These are phyloP conservation scores for Chaetodon trifascialis DNA, from an alignment of 2,113 vertebrate species.

Conservation along the genomic window DNA sequence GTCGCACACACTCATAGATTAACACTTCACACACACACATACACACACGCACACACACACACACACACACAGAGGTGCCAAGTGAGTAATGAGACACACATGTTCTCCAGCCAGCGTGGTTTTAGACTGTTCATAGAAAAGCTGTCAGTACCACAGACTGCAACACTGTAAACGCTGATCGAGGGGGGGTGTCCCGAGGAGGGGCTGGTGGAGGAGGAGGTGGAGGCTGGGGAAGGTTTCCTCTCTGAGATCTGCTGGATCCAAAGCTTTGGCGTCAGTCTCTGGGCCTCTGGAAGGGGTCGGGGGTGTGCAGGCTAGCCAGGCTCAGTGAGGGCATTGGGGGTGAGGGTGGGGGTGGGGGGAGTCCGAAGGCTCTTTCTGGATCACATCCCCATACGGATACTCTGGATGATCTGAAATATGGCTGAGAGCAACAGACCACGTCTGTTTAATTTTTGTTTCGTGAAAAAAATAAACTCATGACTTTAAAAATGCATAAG, in stretches of 20 bases:
- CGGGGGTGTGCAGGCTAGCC: constrained; percentile 37
- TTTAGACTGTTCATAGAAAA: constrained; percentile 80
- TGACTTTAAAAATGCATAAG: no score
- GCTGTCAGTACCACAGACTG: constrained; percentile 77
- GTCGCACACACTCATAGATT: constrained; percentile 38
- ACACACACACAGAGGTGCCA: constrained; percentile 48
- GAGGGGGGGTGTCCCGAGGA: constrained; percentile 4
- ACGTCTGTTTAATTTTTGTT: no score
- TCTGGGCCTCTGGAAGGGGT: constrained; percentile 48
- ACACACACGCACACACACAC: constrained; percentile 30
- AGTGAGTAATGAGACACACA: constrained; percentile 57
- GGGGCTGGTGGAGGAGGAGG: not conserved
- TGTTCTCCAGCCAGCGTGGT: constrained; percentile 54
- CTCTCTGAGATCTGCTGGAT: constrained; percentile 36
- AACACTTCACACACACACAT: constrained; percentile 36
- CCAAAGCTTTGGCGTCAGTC: constrained; percentile 39
- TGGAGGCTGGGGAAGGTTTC: constrained; percentile 1
- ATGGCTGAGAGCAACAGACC: constrained; percentile 82
- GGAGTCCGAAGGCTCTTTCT: constrained; percentile 18
- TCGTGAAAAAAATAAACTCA: no score
- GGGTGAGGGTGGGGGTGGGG: not conserved
- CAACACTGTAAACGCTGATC: constrained; percentile 77
- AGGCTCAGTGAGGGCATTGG: constrained; percentile 53
- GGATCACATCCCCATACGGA: constrained; percentile 91
- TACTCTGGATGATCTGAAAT: constrained; percentile 94